Base-by-base conservation (phyloP, 1,140 invertebrate species). In the Trypoxylus dichotomus region DNA sequence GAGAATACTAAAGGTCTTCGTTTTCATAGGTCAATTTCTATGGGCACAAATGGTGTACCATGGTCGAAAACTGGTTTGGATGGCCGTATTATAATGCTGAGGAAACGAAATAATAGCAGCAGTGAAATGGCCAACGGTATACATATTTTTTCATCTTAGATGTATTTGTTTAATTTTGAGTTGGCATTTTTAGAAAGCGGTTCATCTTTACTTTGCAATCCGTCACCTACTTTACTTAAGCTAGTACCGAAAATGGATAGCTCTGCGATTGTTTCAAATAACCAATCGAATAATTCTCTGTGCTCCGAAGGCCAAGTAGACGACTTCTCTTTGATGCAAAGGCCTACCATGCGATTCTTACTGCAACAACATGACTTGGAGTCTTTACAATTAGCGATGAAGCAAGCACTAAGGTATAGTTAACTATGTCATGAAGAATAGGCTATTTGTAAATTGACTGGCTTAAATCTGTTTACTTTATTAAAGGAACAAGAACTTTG, bases 311-410 rank as follows among this genome's bases (percentile, higher is more conserved):
- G 84, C 43, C 77, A 86, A 0, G 84, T 84, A 32, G 86, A 87
- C 82, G 79, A 88, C 80, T 80, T 87, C 43, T 88, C 88, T 27
- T 86, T 93, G 24, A 83, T 92, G 8, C 86, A 88, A 78, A 85
- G 92, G n/a, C 92, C 93, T 0, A 93, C 96, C 0, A 92, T 97
- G 89, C 87, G 91, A 1, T 97, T 98, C 82, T 91, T 97, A 19
- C 89, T 95, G 10, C 94, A 97, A 82, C 91, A 94, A 76, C 95
- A 97, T 83, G 94, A 97, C 84, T 88, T 97, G 19, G 91, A 94
- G 27, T 90, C 92, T 25, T 83, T 97, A 6, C 92, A 94, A 80
- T 87, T 93, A 11, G 92, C 93, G n/a, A 96, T 97, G 93, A 92
- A 92, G 78, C 92, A 95, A 79, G 93, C 95, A 0, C 84, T 97